Base-by-base conservation (phyloP, 1,140 invertebrate species). In the Drosophila willistoni region DNA sequence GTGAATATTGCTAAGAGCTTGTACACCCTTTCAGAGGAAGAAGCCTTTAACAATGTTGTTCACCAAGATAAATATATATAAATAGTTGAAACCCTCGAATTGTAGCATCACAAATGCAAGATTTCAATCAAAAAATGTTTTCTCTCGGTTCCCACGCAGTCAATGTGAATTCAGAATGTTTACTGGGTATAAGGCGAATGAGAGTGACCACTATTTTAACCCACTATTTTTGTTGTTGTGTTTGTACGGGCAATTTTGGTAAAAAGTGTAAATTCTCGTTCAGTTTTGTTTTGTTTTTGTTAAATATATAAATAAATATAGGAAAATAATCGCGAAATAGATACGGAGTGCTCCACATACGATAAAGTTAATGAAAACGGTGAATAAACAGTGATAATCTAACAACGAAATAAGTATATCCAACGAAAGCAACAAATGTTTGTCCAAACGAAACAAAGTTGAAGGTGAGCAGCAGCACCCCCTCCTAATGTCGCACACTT, bases 381-480 rank as follows among this genome's bases (percentile, higher is more conserved):
- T 39, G 36, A 39, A 39, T 13, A 39, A 39, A 12, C 10, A 3
- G 36, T 12, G 12, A 13, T 22, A 42, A 29, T 29, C 7, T 19
- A 71, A 61, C 36, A 57, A 64, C 69, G 55, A 78, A 56, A 59
- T 33, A 64, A 68, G 64, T 55, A 70, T 63, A 59, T 59, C 66
- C 66, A 68, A 81, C 66, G 67, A 68, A 47, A 77, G 67, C 83
- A 87, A 87, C 83, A 87, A 87, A 87, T 87, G 83, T 80, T 87
- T 83, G 84, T 71, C 65, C 65, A 77, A 74, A 76, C 67, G 63
- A 9, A 79, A 54, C 65, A 66, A 64, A 87, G 65, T 66, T 79
- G 59, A 79, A 87, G 76, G 76, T 89, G 56, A 86, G 73, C 44
- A 51, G 44, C 36, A 39, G 12, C 12, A 5, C 44, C 44, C 44